Evolutionary conservation across 2,113 vertebrate species (phyloP).

Genomic region (Equus quagga): DNA sequence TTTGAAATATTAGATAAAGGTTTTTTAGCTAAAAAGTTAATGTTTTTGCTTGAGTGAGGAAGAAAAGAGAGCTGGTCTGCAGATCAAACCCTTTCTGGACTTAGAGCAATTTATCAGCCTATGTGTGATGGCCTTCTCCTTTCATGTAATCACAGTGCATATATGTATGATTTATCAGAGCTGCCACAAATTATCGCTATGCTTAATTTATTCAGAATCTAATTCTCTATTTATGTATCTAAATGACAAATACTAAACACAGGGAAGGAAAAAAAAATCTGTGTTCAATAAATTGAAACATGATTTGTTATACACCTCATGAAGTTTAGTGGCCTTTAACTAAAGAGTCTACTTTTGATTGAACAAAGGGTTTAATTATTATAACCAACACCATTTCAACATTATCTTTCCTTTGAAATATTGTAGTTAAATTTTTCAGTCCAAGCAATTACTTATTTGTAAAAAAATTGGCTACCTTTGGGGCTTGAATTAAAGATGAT

Average conservation of each 20-base stretch:
- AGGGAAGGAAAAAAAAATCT: conserved; percentile 39
- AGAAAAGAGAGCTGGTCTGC: neutral
- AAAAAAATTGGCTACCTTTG: conserved; percentile 49
- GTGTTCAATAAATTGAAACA: conserved; percentile 74
- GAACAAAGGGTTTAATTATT: conserved; percentile 77
- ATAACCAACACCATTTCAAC: conserved; percentile 52
- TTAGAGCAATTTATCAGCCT: conserved; percentile 63
- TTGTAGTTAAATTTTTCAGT: conserved; percentile 58
- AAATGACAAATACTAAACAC: conserved; percentile 76
- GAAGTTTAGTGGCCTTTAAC: conserved; percentile 74
- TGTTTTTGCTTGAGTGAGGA: neutral
- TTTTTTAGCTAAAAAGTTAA: conserved; percentile 40
- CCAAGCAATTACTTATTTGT: conserved; percentile 69
- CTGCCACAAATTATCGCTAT: conserved; percentile 64
- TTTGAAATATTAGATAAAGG: conserved; percentile 52
- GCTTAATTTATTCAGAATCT: conserved; percentile 76
- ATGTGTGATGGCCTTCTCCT: conserved; percentile 51
- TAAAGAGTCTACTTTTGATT: conserved; percentile 65
- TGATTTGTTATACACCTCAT: conserved; percentile 69
- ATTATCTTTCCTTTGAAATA: conserved; percentile 72
- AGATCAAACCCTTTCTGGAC: conserved; percentile 36
- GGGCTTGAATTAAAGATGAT: conserved; percentile 60
- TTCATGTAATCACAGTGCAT: conserved; percentile 60
- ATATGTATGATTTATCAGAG: conserved; percentile 69
- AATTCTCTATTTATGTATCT: conserved; percentile 68